phyloP scores from a whole-genome alignment of 92 coral and sea anemone genomes.

The Parazoanthus swiftii region DNA sequence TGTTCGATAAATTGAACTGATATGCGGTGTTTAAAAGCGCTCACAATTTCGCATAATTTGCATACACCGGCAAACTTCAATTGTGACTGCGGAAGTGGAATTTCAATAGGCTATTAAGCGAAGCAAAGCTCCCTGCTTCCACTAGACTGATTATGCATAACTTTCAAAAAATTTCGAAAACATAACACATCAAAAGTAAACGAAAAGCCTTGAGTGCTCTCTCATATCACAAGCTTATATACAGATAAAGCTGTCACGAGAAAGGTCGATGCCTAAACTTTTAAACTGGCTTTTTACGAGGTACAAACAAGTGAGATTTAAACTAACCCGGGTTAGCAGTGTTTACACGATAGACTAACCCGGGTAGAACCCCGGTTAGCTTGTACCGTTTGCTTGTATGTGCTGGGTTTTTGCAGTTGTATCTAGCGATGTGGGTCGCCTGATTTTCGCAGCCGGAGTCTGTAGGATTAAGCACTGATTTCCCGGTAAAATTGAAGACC shows the following conservation, averaged over 20 bases:
- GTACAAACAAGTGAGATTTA: too few species aligned
- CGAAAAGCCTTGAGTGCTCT: constrained; percentile 19
- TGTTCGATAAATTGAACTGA: constrained; percentile 20
- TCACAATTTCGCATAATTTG: constrained; percentile 18
- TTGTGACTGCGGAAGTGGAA: constrained; percentile 16
- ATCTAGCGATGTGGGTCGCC: constrained; percentile 21
- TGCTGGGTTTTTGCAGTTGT: too few species aligned
- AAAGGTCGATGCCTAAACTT: background rate
- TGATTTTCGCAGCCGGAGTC: background rate
- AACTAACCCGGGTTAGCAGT: too few species aligned
- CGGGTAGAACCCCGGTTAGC: too few species aligned
- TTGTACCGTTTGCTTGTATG: too few species aligned
- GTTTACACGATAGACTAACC: too few species aligned
- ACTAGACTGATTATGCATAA: constrained; percentile 23
- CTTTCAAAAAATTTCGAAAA: constrained; percentile 14
- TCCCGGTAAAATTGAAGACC: background rate
- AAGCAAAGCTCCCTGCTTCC: constrained; percentile 14
- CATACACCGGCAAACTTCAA: constrained; percentile 27
- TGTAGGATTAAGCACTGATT: constrained; percentile 11
- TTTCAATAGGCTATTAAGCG: constrained; percentile 8
- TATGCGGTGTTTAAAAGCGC: constrained; percentile 22
- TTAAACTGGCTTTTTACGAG: too few species aligned
- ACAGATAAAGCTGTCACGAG: background rate
- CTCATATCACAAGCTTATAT: too few species aligned
- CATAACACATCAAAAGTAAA: background rate